Conservation (phyloP, 2,113 vertebrate species). For the Corynorhinus townsendii region DNA sequence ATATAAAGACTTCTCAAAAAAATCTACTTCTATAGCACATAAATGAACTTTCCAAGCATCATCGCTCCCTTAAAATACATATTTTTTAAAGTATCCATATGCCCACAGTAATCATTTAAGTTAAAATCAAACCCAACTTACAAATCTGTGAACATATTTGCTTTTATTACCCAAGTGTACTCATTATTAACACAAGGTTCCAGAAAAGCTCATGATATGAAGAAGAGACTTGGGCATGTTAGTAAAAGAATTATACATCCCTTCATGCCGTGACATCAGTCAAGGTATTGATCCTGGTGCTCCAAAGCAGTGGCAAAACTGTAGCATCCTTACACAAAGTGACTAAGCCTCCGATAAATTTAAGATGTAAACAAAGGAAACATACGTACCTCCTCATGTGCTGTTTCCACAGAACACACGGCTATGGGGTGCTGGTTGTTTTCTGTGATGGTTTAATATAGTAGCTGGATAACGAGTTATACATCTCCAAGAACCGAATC, state of each 20-base stretch:
- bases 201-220: neutral
- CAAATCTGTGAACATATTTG: neutral
- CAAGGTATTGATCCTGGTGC: neutral
- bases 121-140: conserved; percentile 42
- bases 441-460: conserved; percentile 83
- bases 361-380: conserved; percentile 54
- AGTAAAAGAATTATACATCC: neutral
- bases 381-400: neutral
- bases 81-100: conserved; percentile 24
- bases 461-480: conserved; percentile 82
- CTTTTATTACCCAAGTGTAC: neutral
- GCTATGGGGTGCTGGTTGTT: conserved; percentile 68
- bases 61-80: neutral
- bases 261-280: neutral
- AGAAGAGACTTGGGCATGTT: neutral
- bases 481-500: conserved; percentile 82
- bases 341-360: conserved; percentile 46
- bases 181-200: conserved; percentile 26
- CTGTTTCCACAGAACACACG: neutral
- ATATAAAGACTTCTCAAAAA: neutral
- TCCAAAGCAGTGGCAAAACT: conserved; percentile 10
- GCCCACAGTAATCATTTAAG: neutral
- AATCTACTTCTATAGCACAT: neutral
- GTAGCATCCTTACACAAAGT: neutral
- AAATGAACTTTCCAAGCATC: conserved; percentile 10